Base-by-base conservation (phyloP, 2,888 invertebrate species). In the Lypha dubia region DNA sequence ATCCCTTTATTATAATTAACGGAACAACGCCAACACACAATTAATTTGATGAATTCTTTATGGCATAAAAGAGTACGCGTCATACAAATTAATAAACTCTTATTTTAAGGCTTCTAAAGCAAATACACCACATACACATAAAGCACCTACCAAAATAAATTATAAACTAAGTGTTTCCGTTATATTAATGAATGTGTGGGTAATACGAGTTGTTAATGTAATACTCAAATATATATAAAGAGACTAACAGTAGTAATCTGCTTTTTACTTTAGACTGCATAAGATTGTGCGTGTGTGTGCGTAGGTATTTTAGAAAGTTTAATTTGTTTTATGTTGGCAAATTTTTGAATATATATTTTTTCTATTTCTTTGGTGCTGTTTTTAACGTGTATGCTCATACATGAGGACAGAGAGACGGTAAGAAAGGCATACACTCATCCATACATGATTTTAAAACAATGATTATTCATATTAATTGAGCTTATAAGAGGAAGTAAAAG, bases 401-500 rank as follows among this genome's bases (percentile, higher is more conserved):
- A 22, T 17, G 22, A 44, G 17, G 8, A 28, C 8, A 9, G 1
- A 35, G 35, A 35, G 35, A 11, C 1, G 11, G 13, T 11, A 22
- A 7, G 22, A 11, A 22, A 7, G 20, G 24, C 22, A 22, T 44
- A n/a, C n/a, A n/a, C n/a, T n/a, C n/a, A n/a, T n/a, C n/a, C n/a
- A n/a, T n/a, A 17, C 51, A 75, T 38, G 38, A 41, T 20, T 67
- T 75, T 35, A 68, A 75, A 56, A 71, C 71, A 49, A 58, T 58
- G 65, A 82, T 73, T 76, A 63, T 60, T 82, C 71, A 77, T 83
- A 70, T 71, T 65, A 65, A 71, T 79, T 79, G 53, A 24, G 58
- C 49, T 63, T 79, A 70, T 79, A 79, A 67, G 53, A 62, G 71
- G 38, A 68, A 53, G 65, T 56, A 32, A 75, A 20, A 63, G 67